Evolutionary conservation across 2,888 invertebrate species (phyloP), one percentile per base, ranked within the genome.

Genomic region (Caenorhabditis drosophilae): DNA sequence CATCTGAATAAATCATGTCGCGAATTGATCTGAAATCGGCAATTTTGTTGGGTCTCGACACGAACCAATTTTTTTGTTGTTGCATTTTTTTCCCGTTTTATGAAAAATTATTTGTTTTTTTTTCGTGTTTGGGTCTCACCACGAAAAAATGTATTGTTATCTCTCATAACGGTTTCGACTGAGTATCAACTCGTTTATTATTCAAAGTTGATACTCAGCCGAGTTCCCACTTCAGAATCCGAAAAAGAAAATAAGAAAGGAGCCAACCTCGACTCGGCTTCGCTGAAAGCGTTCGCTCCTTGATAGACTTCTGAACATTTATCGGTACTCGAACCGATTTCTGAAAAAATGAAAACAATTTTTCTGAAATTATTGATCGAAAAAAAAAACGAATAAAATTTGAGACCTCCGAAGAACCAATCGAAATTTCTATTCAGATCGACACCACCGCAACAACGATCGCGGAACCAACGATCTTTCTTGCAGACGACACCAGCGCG

Each of bases 401-500:
- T 78, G 79, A 67, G n/a, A n/a, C n/a, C n/a, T 67, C 71, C 77
- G 56, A 74, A 81, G 56, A 76, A 75, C 79, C 80, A 82, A 56
- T 81, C 80, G 35, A 68, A 72, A 54, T 83, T 83, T 42, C 83
- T 50, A 56, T 83, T 83, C 25, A 83, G 66, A 56, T 83, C 83
- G 2, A 83, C 80, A 7, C 83, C 83, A 1, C 75, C 73, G 56
- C 83, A 83, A 67, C 83, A 83, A 6, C 75, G 53, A 22, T 78
- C 78, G 15, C 78, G 58, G 58, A 77, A 71, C 79, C 78, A 82
- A 15, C 74, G 73, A 53, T 82, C 79, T 57, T 79, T 79, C 36
- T 69, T 73, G 64, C 81, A 81, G 9, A 73, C 64, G 34, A 80
- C 76, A 6, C 66, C 63, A 0, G 77, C 76, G 9, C 80, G 73